Evolutionary conservation across 2,888 invertebrate species (phyloP), one percentile per base, ranked within the genome.

Genomic region (Drosophila histrio): DNA sequence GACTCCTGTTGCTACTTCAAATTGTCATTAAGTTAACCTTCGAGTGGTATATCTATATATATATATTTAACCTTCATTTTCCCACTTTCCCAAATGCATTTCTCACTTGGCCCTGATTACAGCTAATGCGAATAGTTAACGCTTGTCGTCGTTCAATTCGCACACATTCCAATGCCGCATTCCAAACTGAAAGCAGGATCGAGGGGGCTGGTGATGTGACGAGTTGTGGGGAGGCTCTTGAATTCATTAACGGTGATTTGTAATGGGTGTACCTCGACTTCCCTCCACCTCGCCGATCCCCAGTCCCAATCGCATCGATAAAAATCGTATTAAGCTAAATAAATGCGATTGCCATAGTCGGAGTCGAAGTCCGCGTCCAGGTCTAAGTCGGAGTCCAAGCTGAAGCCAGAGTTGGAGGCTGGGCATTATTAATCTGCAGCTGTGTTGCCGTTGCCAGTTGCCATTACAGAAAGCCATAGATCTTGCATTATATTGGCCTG

Each of bases 171-270:
- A 34, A 28, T 21, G 19, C 5, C 11, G 11, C 52, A 39, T 52
- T 41, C 39, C 52, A 22, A 38, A 13, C 36, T 36, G 3, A 1
- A 36, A 36, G 8, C 8, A 9, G 36, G 15, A 2, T 17, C 36
- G 7, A 36, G 38, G 19, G 7, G 8, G 15, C 2, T 15, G 24
- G 11, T 13, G 41, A 28, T 39, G 49, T 15, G 65, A 24, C 44
- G 17, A 36, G 24, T 30, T 32, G 43, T 24, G 30, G 52, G 38
- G 19, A 56, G 49, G 22, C 57, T 46, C 52, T 68, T 50, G 62
- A 65, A 69, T 79, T 86, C 80, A 88, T 84, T 79, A 87, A 87
- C 85, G 79, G 79, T 79, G 87, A 85, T 85, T 84, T 77, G 84
- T 75, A 72, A 73, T 88, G 79, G 75, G 74, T 73, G 79, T 81